phyloP scores from a whole-genome alignment of 1,140 invertebrate genomes.

The Centruroides vittatus region DNA sequence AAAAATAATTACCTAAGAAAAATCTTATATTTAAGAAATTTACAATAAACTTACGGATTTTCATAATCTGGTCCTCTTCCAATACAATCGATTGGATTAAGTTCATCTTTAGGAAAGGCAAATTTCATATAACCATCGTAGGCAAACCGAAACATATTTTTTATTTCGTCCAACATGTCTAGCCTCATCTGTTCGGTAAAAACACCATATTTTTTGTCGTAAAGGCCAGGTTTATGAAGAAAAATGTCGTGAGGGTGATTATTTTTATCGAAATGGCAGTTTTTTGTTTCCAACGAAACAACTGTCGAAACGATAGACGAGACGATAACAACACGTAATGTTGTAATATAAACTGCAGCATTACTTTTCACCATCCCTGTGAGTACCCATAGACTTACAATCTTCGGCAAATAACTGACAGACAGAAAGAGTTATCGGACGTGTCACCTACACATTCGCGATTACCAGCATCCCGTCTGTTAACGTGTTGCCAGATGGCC shows the following conservation, averaged over 20 bases:
- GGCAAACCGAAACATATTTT: slow-evolving; percentile 40
- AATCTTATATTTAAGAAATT: not conserved
- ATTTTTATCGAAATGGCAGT: not conserved
- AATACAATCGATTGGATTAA: slow-evolving; percentile 41
- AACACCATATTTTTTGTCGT: slow-evolving; percentile 21
- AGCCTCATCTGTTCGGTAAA: slow-evolving; percentile 28
- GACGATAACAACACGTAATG: too few relatives aligned
- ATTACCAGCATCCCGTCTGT: too few relatives aligned
- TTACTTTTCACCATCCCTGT: too few relatives aligned
- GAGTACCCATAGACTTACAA: too few relatives aligned
- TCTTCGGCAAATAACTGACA: too few relatives aligned
- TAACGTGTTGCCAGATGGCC: too few relatives aligned
- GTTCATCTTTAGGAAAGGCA: slow-evolving; percentile 42
- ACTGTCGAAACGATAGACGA: too few relatives aligned
- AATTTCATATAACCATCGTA: slow-evolving; percentile 42
- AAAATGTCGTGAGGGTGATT: slow-evolving; percentile 14
- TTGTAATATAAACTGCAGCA: too few relatives aligned
- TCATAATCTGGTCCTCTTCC: slow-evolving; percentile 44
- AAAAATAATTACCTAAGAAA: not conserved
- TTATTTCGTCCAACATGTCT: slow-evolving; percentile 27
- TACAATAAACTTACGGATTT: slow-evolving; percentile 36
- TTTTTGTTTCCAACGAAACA: too few relatives aligned
- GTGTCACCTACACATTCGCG: too few relatives aligned
- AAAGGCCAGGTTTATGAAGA: slow-evolving; percentile 13
- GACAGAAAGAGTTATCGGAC: too few relatives aligned